A percentile compares a stretch with the other conserved stretches of the same genome.
Evolutionary conservation across 2,797 vertebrate species (phyloP).

Genomic region (Leptoclinus maculatus): DNA sequence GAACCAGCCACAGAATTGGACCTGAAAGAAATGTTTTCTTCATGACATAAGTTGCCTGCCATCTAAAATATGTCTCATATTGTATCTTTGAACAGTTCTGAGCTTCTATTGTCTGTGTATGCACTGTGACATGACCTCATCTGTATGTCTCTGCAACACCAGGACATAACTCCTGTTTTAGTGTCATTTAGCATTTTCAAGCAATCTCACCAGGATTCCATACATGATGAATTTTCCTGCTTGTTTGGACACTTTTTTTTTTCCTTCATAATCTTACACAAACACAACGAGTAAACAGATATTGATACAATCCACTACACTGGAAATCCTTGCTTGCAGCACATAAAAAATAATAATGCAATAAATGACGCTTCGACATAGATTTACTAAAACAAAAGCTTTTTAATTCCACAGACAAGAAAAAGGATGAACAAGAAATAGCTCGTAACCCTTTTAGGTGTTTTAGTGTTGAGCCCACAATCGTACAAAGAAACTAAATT

Average conservation of each 20-base stretch:
- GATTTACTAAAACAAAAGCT: slow-evolving; percentile 24
- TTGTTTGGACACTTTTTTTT: neutral
- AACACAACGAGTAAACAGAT: slow-evolving; percentile 6
- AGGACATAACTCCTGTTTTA: neutral
- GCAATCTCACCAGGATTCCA: too few species aligned
- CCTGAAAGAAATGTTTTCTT: too few species aligned
- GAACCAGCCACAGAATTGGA: neutral
- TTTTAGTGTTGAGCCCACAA: slow-evolving; percentile 1
- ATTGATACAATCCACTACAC: neutral
- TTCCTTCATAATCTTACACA: neutral
- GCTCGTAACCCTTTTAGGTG: slow-evolving; percentile 1
- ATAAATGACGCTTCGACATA: neutral
- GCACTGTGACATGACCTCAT: neutral
- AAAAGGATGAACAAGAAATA: slow-evolving; percentile 8
- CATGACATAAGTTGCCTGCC: neutral
- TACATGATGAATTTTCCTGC: too few species aligned
- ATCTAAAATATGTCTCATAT: neutral
- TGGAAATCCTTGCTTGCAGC: neutral
- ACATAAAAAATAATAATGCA: neutral
- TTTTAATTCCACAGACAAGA: slow-evolving; percentile 30
- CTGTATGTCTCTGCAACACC: neutral
- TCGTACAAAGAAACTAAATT: slow-evolving; percentile 15
- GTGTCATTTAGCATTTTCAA: neutral
- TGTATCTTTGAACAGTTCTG: neutral
- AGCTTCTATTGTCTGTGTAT: neutral